Base-by-base conservation (phyloP, 1,140 invertebrate species). In the Drosophila albomicans region DNA sequence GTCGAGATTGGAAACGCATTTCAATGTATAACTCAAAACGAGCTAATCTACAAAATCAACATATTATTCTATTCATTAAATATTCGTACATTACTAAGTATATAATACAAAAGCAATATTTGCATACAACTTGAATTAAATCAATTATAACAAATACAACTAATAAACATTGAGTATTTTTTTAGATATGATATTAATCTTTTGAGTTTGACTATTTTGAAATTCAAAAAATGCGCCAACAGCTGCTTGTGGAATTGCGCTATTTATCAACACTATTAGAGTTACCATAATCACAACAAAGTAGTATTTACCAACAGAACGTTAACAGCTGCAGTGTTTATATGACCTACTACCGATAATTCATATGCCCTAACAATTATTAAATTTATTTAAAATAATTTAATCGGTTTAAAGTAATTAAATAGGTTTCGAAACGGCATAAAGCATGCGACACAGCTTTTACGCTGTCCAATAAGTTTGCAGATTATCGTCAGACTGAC, bases 71-170 rank as follows among this genome's bases (percentile, higher is more conserved):
- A 54, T 13, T 43, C 49, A 64, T 52, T 43, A 41, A 78, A 48
- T 74, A 54, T 30, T 68, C 45, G 54, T 52, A 59, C 25, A 73
- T 32, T 66, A 66, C 25, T 67, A 74, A 63, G 62, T 73, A 58
- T 56, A 73, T 56, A 62, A 63, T 56, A 78, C 45, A 75, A 48
- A 78, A 78, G 76, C 77, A 79, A 79, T 72, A 79, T 71, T 59
- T 79, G 74, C 67, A 76, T 56, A 76, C 7, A 66, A 71, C 56
- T 66, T 76, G 32, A 72, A 76, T 76, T 54, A 65, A 65, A 72
- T 71, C 28, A 64, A 61, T 61, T 72, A 72, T 49, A 38, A 56
- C 45, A 65, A 66, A 66, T 65, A 64, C n/a, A 61, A 64, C 3
- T 62, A 15, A 41, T 16, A 32, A 52, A 13, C n/a, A 30, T 11